Evolutionary conservation across 2,888 invertebrate genomes (phyloP), one percentile per base, ranked within the genome.

Genomic region (Microdon myrmicae): DNA sequence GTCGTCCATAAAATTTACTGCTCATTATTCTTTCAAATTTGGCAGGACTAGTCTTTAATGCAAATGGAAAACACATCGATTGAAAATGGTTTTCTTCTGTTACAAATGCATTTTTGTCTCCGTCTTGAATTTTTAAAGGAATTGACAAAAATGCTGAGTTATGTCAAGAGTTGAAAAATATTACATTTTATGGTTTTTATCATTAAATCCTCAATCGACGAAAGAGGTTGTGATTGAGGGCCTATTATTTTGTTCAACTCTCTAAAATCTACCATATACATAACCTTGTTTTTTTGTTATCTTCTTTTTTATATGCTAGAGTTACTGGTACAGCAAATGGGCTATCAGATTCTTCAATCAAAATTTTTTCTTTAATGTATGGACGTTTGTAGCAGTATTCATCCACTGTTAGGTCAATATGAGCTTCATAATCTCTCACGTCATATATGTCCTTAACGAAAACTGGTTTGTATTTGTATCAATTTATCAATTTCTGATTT

Each of bases 401-500:
- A 10, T 68, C 60, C 26, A 69, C 37, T 31, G 53, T 19, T 7
- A 69, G 28, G 14, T 69, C 69, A 29, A 69, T 69, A 29, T 47
- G 25, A 14, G 70, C 71, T 68, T 72, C 70, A 59, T 71, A 70
- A 47, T 68, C 55, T 32, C 43, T 69, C 10, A 71, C 68, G 47
- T 69, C 70, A 41, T 69, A 71, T 68, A 68, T 71, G 38, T 70
- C 67, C 67, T 68, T 71, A 10, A 68, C 68, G 47, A 71, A 70
- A 22, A 69, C 37, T 35, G 23, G 7, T 19, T 68, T 67, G 58
- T 70, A 68, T 58, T 61, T 67, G 14, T 68, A 71, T 55, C 25
- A 70, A 28, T 41, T 51, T 51, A 29, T 68, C 29, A 39, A 70
- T 69, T 55, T 59, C 31, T 19, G n/a, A 22, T 44, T 60, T 29